Base-by-base conservation (phyloP, 2,888 invertebrate genomes). In the Gisinianus flammeolus region DNA sequence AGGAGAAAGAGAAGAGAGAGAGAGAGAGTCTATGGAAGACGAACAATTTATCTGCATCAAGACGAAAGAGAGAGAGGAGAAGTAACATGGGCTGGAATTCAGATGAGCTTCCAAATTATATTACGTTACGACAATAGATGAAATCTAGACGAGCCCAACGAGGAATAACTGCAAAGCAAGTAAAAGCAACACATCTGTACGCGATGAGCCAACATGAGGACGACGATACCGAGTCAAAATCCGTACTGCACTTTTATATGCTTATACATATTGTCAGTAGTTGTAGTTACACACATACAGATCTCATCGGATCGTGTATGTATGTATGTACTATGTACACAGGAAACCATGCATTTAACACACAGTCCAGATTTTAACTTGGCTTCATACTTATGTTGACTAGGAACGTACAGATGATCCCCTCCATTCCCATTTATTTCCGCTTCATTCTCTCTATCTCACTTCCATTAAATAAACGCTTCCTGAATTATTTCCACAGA, bases 161-260 rank as follows among this genome's bases (percentile, higher is more conserved):
- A 69, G 76, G 66, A 75, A 75, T 75, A 75, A 75, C 33, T 75
- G 75, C 44, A 35, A 26, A 66, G 68, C 31, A 68, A 69, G 76
- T 74, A 74, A 68, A 78, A 78, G 69, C 69, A 77, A 62, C 77
- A 77, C 66, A 78, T 78, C n/a, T n/a, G n/a, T n/a, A n/a, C n/a
- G n/a, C n/a, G n/a, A n/a, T n/a, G n/a, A n/a, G n/a, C n/a, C n/a
- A n/a, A n/a, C n/a, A n/a, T n/a, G n/a, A n/a, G n/a, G n/a, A n/a
- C n/a, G n/a, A n/a, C n/a, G n/a, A n/a, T n/a, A n/a, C n/a, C n/a
- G n/a, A n/a, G n/a, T n/a, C n/a, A n/a, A n/a, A n/a, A n/a, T n/a
- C n/a, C n/a, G n/a, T n/a, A n/a, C n/a, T n/a, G n/a, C n/a, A n/a
- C n/a, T n/a, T n/a, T n/a, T n/a, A n/a, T n/a, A n/a, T n/a, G n/a